Conservation (phyloP, 2,797 vertebrate genomes). For the Pangasius larnaudii region DNA sequence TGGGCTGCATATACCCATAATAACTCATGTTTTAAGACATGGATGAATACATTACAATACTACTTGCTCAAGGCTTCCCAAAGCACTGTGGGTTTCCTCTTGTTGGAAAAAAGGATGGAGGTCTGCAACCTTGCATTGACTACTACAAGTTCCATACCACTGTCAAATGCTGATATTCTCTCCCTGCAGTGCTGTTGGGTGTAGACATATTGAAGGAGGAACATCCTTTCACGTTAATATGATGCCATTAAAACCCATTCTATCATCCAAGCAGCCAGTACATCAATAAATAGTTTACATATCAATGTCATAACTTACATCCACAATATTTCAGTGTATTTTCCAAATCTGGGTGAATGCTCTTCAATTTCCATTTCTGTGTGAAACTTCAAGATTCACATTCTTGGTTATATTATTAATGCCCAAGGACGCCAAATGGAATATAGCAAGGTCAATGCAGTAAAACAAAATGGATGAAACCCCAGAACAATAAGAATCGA, state of each 20-base stretch:
- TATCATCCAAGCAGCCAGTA: neutral
- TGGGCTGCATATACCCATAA: neutral
- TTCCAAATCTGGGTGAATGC: neutral
- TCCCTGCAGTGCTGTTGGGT: neutral
- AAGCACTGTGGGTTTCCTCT: neutral
- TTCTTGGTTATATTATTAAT: neutral
- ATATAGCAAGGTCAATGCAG: neutral
- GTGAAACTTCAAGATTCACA: neutral
- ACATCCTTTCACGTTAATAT: neutral
- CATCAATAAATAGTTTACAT: conserved; percentile 17
- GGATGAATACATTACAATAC: neutral
- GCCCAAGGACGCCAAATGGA: neutral
- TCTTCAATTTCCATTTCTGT: neutral
- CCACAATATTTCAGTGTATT: neutral
- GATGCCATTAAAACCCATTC: conserved; percentile 10
- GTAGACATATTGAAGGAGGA: neutral
- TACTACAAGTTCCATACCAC: neutral
- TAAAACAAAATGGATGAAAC: neutral
- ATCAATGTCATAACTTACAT: neutral
- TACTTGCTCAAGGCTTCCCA: neutral
- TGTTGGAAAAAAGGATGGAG: neutral
- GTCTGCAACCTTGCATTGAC: neutral
- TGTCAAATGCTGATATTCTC: neutral
- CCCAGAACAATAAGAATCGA: neutral
- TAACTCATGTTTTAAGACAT: conserved; percentile 2